Conservation (phyloP, 1,140 invertebrate genomes). For the Parasteatoda tepidariorum region DNA sequence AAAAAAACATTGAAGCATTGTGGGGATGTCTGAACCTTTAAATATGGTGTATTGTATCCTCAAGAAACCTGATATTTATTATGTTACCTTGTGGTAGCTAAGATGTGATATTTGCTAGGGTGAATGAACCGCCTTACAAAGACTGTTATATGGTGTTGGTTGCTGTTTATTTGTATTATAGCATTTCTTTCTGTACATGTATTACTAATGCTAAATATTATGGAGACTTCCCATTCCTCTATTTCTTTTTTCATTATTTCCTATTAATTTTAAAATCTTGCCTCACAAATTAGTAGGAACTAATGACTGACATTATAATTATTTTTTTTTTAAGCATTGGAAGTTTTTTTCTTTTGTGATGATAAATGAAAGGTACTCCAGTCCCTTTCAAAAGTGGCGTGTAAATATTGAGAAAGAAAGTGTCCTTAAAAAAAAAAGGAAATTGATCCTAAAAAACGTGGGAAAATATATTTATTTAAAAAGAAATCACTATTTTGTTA, state of each 20-base stretch:
- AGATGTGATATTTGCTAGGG: conserved; percentile 60
- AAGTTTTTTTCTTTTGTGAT: neutral
- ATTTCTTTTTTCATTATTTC: neutral
- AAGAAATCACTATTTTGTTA: neutral
- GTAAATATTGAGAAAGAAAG: conserved; percentile 47
- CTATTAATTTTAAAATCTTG: neutral
- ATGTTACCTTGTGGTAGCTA: conserved; percentile 57
- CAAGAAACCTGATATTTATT: conserved; percentile 54
- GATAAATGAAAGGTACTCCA: neutral
- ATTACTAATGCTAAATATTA: conserved; percentile 32
- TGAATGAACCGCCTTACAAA: conserved; percentile 56
- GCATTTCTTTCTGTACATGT: conserved; percentile 48
- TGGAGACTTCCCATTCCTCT: conserved; percentile 12
- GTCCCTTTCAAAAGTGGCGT: neutral
- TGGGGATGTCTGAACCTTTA: conserved; percentile 49
- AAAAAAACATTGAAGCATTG: too few relatives aligned
- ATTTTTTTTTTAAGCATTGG: conserved; percentile 12
- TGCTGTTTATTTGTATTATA: conserved; percentile 61
- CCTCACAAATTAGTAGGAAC: neutral
- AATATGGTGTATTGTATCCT: conserved; percentile 27
- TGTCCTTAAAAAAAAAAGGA: conserved; percentile 26
- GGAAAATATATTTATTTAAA: conserved; percentile 10
- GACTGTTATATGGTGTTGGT: conserved; percentile 61
- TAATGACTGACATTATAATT: neutral
- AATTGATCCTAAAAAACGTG: neutral